These are phyloP conservation scores for Dendronephthya gigantea DNA, from an alignment of 64 coral and sea anemone genomes.

Conservation along the genomic window DNA sequence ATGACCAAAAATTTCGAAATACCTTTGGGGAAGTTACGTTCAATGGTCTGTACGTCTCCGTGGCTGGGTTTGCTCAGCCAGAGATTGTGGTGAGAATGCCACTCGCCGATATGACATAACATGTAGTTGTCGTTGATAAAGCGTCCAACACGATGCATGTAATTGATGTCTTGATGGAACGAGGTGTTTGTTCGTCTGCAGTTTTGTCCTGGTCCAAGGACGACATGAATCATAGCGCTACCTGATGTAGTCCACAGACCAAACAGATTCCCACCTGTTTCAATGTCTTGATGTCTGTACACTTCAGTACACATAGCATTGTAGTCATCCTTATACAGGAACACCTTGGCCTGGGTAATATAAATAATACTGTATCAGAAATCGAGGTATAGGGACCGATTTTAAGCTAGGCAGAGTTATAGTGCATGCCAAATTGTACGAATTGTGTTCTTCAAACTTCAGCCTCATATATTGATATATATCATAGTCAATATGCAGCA, in stretches of 20 bases:
- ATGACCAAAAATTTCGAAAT: conserved; percentile 48
- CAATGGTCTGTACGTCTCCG: conserved; percentile 42
- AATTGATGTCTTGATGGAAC: neutral
- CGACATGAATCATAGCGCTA: neutral
- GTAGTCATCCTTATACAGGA: neutral
- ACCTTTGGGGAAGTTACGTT: conserved; percentile 41
- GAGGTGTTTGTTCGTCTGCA: neutral
- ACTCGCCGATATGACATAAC: conserved; percentile 1
- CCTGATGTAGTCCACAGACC: neutral
- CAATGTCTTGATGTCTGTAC: neutral
- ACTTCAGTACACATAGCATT: neutral
- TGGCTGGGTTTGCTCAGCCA: conserved; percentile 34
- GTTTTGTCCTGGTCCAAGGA: neutral
- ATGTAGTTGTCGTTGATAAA: neutral
- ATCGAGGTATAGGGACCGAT: too few species aligned
- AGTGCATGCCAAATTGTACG: too few species aligned
- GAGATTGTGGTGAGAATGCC: neutral
- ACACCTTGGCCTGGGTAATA: too few species aligned
- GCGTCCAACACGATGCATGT: neutral
- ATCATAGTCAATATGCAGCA: too few species aligned
- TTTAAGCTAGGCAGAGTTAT: too few species aligned
- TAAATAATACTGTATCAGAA: too few species aligned
- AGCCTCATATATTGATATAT: too few species aligned
- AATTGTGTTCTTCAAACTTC: too few species aligned
- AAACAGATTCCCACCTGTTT: conserved; percentile 9